Conservation (phyloP, 2,113 vertebrate species). For the Serilophus lunatus region DNA sequence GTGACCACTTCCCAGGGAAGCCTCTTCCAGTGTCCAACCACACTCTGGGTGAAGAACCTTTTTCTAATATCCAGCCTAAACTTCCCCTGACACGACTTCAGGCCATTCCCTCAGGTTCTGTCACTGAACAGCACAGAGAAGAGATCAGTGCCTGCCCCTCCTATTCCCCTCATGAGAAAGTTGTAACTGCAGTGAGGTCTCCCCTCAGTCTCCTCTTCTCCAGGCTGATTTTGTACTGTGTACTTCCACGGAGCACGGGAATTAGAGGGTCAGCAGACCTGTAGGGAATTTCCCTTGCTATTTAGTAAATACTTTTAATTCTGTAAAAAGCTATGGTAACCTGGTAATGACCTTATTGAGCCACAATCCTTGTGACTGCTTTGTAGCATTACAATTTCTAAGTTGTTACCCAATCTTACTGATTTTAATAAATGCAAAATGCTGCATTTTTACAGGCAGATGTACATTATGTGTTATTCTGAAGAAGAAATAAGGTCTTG, state of each 20-base stretch:
- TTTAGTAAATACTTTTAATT: conserved; percentile 38
- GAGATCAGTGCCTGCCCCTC: background rate
- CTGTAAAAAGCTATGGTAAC: background rate
- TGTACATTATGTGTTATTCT: background rate
- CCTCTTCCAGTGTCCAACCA: background rate
- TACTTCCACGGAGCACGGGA: background rate
- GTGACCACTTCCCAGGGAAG: background rate
- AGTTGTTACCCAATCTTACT: background rate
- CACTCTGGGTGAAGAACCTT: background rate
- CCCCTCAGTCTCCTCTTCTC: background rate
- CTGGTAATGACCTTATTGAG: background rate
- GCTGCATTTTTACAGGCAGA: background rate
- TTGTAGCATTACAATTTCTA: background rate
- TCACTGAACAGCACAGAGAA: background rate
- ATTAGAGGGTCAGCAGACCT: background rate
- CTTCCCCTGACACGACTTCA: background rate
- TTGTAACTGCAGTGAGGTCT: background rate
- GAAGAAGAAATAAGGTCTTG: background rate
- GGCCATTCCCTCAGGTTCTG: background rate
- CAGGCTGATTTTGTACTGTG: background rate
- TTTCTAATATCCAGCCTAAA: background rate
- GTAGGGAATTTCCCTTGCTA: background rate
- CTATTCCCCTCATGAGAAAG: background rate
- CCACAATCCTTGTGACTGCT: background rate
- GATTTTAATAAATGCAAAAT: background rate